Base-by-base conservation (phyloP, 1,140 invertebrate genomes). In the Odontomachus brunneus region DNA sequence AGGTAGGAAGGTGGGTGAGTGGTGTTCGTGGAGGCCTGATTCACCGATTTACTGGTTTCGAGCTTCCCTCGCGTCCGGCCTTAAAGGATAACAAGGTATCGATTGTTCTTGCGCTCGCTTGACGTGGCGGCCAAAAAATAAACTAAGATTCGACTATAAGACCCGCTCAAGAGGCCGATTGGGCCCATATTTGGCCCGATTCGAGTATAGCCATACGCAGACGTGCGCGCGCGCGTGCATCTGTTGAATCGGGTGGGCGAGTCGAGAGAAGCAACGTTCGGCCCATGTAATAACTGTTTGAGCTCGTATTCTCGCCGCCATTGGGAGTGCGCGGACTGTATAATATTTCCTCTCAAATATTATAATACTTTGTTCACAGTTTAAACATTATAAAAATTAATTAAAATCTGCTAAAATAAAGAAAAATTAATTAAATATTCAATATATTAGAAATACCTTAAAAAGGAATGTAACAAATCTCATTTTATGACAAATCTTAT, bases 171-270 rank as follows among this genome's bases (percentile, higher is more conserved):
- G 3, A 51, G 55, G n/a, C 51, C 51, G 72, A 87, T 83, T 74
- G 69, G 44, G 24, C 15, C 66, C 81, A 80, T 87, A 87, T 87
- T 83, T 87, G 84, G 67, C 24, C 59, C 73, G 66, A 80, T 80
- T 86, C 76, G 71, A 1, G 26, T n/a, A 49, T 81, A 49, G 12
- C 53, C 60, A 24, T 69, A 69, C 33, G 33, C 19, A 66, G 60
- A 65, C 26, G 17, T 49, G 48, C 19, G 17, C 17, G 17, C 17
- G 29, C 29, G 17, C 19, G 9, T 22, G 15, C 11, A 49, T 22
- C 0, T 57, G 5, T 53, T 78, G 24, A n/a, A 83, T 55, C 51
- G 59, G 22, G 51, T 78, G 60, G n/a, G n/a, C 19, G 49, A 29
- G 3, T 59, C 33, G 26, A 51, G 26, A 51, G 44, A 82, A 72